Percentiles rank a stretch among this genome's conserved stretches.
These are phyloP conservation scores for Caenorhabditis parvicauda DNA, from an alignment of 2,888 invertebrate species.

Conservation along the genomic window DNA sequence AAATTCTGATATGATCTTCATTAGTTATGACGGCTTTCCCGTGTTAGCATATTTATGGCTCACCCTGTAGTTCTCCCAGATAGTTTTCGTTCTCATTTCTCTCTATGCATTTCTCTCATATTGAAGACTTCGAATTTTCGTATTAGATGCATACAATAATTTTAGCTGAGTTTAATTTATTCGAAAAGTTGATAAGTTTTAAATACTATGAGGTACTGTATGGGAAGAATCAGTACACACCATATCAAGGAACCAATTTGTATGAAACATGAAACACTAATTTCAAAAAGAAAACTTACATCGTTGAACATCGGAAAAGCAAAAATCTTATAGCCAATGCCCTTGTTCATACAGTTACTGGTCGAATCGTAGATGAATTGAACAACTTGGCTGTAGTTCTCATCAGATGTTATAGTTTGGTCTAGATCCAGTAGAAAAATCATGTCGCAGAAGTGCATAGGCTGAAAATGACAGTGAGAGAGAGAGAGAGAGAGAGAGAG, in stretches of 20 bases:
- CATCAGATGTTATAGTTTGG: constrained; percentile 20
- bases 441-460: constrained; percentile 29
- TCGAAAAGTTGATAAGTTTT: no score
- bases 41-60: no score
- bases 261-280: background rate
- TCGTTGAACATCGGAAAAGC: constrained; percentile 35
- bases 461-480: constrained; percentile 1
- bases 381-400: constrained; percentile 26
- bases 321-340: constrained; percentile 31
- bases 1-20: no score
- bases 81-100: no score
- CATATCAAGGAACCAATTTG: background rate
- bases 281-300: constrained; percentile 1
- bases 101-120: no score
- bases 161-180: no score
- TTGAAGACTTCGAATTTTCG: no score
- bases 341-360: constrained; percentile 28
- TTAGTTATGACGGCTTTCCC: no score
- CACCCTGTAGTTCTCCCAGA: no score
- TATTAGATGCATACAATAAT: no score
- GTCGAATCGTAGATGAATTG: constrained; percentile 27
- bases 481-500: no score
- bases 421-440: constrained; percentile 38
- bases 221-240: background rate
- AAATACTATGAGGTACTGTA: no score